Evolutionary conservation across 1,140 invertebrate species (phyloP), one percentile per base, ranked within the genome.

Genomic region (Drosophila nikananu): DNA sequence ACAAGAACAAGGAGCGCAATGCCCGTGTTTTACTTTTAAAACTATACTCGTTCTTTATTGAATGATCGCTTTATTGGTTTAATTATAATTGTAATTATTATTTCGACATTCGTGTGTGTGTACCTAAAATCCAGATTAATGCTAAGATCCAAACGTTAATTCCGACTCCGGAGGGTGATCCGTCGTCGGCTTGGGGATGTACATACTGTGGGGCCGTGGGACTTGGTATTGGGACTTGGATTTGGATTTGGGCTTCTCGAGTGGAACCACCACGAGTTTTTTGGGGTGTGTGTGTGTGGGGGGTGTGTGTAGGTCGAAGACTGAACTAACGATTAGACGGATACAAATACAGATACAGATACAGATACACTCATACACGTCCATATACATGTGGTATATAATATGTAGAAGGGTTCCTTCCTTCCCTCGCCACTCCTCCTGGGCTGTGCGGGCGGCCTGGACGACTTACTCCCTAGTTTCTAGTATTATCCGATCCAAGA

Each of bases 11-110:
- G 6, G 32, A 23, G 35, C 15, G 2, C 32, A 35, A 30, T 19
- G 3, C 30, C 19, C 19, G 19, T 6, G 27, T 13, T 4, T 52
- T 35, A 27, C 62, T 72, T 72, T 87, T 89, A 83, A 84, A 89
- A 87, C 83, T 75, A 84, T 89, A 78, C 70, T 83, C 65, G 60
- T 81, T 87, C 77, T 87, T 87, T 87, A 87, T 87, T 89, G 77
- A 87, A 89, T 83, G 58, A 83, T 80, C 70, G 73, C 51, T 65
- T 71, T 73, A 80, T 77, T 78, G 17, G 55, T 78, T 78, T 80
- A 52, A 80, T 48, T 77, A 70, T 68, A 66, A 84, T 73, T 86
- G 27, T 49, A 64, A 49, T 51, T 62, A 65, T 77, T 73, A 70
- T 52, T 64, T 68, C 44, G 70, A 73, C 52, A 73, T 74, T 73